Percentiles rank a stretch among this genome's conserved stretches.
phyloP scores from a whole-genome alignment of 2,797 vertebrate species.

The Anguilla pacifica region DNA sequence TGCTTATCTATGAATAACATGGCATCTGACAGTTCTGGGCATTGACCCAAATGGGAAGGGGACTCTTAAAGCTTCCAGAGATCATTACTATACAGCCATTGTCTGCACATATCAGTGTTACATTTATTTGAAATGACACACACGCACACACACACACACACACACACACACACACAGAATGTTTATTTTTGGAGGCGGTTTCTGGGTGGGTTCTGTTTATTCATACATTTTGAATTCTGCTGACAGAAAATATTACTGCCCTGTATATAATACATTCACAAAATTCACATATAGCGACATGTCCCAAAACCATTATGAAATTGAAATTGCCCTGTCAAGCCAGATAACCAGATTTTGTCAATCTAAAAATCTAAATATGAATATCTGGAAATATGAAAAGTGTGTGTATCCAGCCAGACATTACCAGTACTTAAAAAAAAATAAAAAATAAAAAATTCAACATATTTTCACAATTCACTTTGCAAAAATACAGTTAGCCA shows the following conservation, averaged over 20 bases:
- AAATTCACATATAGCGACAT: not conserved
- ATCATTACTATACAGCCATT: conserved; percentile 9
- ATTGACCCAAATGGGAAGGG: not conserved
- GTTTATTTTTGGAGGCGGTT: not conserved
- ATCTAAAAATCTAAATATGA: not conserved
- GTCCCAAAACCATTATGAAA: not conserved
- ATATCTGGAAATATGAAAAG: not conserved
- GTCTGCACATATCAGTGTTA: conserved; percentile 4
- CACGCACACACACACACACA: not conserved
- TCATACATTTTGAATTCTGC: not conserved
- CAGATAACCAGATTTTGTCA: not conserved
- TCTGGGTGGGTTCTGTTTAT: not conserved
- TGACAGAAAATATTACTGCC: not conserved
- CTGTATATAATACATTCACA: too few relatives aligned
- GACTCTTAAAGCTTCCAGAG: not conserved
- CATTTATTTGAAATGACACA: not conserved
- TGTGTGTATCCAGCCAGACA: not conserved
- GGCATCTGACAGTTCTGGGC: conserved; percentile 7
- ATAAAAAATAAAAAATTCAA: too few relatives aligned
- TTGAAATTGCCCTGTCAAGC: not conserved
- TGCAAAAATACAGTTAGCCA: not conserved
- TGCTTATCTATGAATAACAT: not conserved
- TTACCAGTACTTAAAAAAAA: not conserved
- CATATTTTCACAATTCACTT: not conserved
- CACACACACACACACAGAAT: not conserved